phyloP scores from a whole-genome alignment of 2,113 vertebrate genomes.

The Suricata suricatta region DNA sequence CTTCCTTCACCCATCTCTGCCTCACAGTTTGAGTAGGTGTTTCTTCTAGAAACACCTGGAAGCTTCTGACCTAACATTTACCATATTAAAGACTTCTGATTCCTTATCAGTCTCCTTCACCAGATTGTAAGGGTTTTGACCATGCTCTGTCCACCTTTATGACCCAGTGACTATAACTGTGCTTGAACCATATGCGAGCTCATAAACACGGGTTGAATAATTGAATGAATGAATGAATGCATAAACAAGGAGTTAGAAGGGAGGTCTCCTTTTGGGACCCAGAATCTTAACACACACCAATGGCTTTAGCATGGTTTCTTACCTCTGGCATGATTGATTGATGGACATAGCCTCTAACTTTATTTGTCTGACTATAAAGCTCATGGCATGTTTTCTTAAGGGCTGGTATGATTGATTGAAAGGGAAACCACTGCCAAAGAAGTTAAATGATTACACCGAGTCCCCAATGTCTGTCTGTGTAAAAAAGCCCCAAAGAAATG shows the following conservation, averaged over 20 bases:
- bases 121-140: neutral
- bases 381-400: neutral
- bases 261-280: neutral
- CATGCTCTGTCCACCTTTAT: neutral
- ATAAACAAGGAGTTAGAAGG: neutral
- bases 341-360: neutral
- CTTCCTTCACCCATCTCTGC: neutral
- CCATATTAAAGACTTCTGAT: neutral
- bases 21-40: neutral
- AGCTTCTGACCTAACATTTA: neutral
- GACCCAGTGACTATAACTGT: neutral
- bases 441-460: neutral
- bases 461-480: neutral
- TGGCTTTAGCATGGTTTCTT: neutral
- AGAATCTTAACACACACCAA: neutral
- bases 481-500: slow-evolving; percentile 12
- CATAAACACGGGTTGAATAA: neutral
- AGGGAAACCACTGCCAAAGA: neutral
- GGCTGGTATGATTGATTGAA: neutral
- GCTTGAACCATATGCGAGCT: neutral
- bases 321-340: neutral
- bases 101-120: neutral
- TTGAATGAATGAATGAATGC: neutral
- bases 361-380: neutral
- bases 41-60: neutral